These are phyloP conservation scores for Gerris buenoi DNA, from an alignment of 1,140 invertebrate genomes.

Conservation along the genomic window DNA sequence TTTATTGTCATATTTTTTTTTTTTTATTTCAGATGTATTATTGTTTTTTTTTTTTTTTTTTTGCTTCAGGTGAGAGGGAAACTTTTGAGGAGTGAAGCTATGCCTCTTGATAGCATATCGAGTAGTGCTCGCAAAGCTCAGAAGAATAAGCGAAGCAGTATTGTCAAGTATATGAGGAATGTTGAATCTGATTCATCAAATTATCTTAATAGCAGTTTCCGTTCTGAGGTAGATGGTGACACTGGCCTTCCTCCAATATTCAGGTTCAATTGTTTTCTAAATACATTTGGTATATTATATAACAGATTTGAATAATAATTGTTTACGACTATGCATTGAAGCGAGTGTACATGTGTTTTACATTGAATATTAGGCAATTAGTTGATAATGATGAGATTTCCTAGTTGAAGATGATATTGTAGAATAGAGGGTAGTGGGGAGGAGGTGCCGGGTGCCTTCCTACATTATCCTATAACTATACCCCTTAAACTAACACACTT, in stretches of 20 bases:
- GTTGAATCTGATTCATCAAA: neutral
- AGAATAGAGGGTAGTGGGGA: too few species aligned
- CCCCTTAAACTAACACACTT: too few species aligned
- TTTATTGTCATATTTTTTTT: neutral
- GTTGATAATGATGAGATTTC: too few species aligned
- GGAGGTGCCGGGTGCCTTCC: too few species aligned
- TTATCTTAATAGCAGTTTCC: constrained; percentile 30
- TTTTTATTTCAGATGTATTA: neutral
- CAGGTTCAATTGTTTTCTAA: constrained; percentile 13
- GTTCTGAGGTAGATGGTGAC: constrained; percentile 25
- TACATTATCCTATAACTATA: too few species aligned
- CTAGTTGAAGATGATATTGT: too few species aligned
- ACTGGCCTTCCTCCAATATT: constrained; percentile 16
- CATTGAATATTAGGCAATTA: too few species aligned
- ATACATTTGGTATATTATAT: too few species aligned
- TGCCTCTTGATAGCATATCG: neutral
- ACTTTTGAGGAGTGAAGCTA: neutral
- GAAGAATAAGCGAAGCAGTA: neutral
- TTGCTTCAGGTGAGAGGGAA: neutral
- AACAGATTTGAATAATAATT: too few species aligned
- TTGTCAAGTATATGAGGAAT: neutral
- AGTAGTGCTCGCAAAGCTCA: neutral
- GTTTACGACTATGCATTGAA: too few species aligned
- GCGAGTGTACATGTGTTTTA: too few species aligned
- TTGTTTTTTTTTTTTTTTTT: neutral